Evolutionary conservation across 2,888 invertebrate genomes (phyloP).

Genomic region (Tiliacea citrago): DNA sequence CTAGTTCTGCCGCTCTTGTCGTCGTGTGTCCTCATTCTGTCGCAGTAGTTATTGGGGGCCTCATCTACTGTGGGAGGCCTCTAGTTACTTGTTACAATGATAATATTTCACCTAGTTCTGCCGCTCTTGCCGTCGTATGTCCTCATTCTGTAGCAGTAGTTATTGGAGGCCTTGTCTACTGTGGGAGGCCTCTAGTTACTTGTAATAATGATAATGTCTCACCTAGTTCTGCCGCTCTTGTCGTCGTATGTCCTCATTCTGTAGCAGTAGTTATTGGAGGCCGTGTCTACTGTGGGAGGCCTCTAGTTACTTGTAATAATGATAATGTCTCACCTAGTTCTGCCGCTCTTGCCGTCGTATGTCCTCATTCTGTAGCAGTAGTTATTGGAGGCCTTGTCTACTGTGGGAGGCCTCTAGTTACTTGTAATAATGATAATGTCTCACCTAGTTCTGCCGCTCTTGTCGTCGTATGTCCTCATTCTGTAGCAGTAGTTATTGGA

Average conservation of each 20-base stretch:
- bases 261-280: conserved; percentile 84
- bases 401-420: neutral
- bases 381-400: neutral
- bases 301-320: conserved; percentile 65
- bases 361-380: conserved; percentile 83
- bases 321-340: conserved; percentile 69
- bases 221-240: conserved; percentile 73
- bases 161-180: neutral
- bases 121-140: neutral
- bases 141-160: no score
- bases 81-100: no score
- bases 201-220: conserved; percentile 32
- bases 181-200: neutral
- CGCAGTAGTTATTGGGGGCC: no score
- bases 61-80: no score
- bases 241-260: conserved; percentile 66
- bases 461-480: conserved; percentile 82
- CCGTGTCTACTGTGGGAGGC: conserved; percentile 82
- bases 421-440: conserved; percentile 11
- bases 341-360: conserved; percentile 77
- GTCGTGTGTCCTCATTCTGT: no score
- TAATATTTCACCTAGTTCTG: conserved; percentile 66
- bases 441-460: conserved; percentile 81
- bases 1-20: no score
- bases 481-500: conserved; percentile 83